Evolutionary conservation across 2,113 vertebrate genomes (phyloP), one percentile per base, ranked within the genome.

Genomic region (Burhinus bistriatus): DNA sequence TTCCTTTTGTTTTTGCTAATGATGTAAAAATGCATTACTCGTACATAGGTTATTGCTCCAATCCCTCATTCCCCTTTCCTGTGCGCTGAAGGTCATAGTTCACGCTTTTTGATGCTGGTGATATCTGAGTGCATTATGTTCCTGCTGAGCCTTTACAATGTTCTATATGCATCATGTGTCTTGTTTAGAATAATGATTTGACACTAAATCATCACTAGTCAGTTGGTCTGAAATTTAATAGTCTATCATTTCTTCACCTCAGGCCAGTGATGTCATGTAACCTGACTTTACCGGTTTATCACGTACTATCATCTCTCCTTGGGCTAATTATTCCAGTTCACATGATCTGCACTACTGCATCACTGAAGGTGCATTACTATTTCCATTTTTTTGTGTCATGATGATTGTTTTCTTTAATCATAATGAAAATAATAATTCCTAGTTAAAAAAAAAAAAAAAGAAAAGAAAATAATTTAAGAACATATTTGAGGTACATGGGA

Each of bases 1-100:
- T 75, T 87, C 15, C 25, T 91, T 97, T 91, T 92, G 12, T 22
- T 80, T 90, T 94, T 92, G 85, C n/a, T 85, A 96, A 88, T 61
- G 59, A 78, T 79, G 18, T 51, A 84, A 93, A 96, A 96, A 83
- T 58, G 10, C 9, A 64, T 54, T 73, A 16, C n/a, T 66, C 54
- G 23, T 90, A 75, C 42, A 61, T 25, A 89, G 68, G 65, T 79
- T 93, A 78, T 84, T 96, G 58, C 21, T 95, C 51, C 45, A 73
- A 75, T 83, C 34, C 29, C 12, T 95, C 70, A 27, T 52, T 96
- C 68, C 7, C 15, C 5, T 96, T 94, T 51, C 12, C 32, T 65
- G 32, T 77, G 14, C 42, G 36, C 34, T 34, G 22, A 69, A 95
- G 97, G 51, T 40, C 55, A 79, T 47, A 89, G 77, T 77, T 69